phyloP scores from a whole-genome alignment of 1,140 invertebrate species.

The Aphidius gifuensis region DNA sequence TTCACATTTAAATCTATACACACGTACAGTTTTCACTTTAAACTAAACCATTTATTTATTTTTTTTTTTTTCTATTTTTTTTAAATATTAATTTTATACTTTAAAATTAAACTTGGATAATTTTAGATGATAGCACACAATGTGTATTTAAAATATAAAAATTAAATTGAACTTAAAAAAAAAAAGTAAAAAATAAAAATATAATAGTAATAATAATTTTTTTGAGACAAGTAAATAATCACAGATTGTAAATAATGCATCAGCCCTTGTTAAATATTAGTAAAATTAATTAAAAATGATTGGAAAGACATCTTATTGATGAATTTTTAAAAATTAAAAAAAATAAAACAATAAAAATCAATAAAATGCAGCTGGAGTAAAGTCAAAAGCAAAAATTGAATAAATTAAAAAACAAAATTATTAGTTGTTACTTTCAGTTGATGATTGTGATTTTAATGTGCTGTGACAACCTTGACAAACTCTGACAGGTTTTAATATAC shows the following conservation, averaged over 20 bases:
- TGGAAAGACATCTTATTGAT: conserved; percentile 13
- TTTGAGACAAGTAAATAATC: conserved; percentile 23
- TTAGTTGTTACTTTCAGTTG: conserved; percentile 42
- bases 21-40: conserved; percentile 13
- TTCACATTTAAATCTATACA: conserved; percentile 23
- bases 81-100: conserved; percentile 13
- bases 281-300: background rate
- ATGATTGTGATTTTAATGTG: conserved; percentile 49
- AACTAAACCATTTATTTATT: conserved; percentile 17
- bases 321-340: background rate
- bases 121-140: conserved; percentile 42
- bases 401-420: conserved; percentile 17
- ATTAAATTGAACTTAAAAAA: conserved; percentile 3
- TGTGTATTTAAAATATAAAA: conserved; percentile 13
- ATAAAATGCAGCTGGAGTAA: background rate
- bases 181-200: conserved; percentile 17
- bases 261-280: conserved; percentile 11
- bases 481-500: conserved; percentile 86
- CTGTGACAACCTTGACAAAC: conserved; percentile 85
- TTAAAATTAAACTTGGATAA: conserved; percentile 4
- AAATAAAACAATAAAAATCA: background rate
- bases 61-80: conserved; percentile 12
- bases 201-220: conserved; percentile 8
- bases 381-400: background rate
- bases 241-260: conserved; percentile 26